Conservation (phyloP, 2,888 invertebrate genomes). For the Ferrisia virgata region DNA sequence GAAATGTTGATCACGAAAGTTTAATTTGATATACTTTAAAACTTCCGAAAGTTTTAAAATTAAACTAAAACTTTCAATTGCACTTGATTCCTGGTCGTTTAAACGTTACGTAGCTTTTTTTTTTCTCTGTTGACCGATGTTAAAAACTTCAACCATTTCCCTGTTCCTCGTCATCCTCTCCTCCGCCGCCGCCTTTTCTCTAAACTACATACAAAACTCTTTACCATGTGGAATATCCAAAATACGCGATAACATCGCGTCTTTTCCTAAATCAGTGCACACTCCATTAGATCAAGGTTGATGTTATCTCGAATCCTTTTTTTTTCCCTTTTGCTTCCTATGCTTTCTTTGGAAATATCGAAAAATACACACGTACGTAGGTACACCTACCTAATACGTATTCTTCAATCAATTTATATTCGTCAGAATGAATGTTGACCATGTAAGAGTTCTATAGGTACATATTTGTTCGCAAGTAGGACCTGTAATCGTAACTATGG, state of each 20-base stretch:
- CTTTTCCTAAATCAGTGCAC: not conserved
- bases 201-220: not conserved
- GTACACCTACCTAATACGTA: not conserved
- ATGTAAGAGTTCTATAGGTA: not conserved
- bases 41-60: not conserved
- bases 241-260: not conserved
- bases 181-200: not conserved
- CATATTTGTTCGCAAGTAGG: not conserved
- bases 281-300: not conserved
- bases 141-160: not conserved
- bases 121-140: not conserved
- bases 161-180: not conserved
- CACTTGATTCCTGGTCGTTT: not conserved
- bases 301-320: not conserved
- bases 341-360: not conserved
- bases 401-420: constrained; percentile 13
- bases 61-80: not conserved
- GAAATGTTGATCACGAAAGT: not conserved
- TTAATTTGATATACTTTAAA: constrained; percentile 14
- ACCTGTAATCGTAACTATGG: not conserved
- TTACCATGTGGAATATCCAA: not conserved
- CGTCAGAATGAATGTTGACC: constrained; percentile 13
- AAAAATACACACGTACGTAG: not conserved
- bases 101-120: not conserved
- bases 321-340: not conserved